These are phyloP conservation scores for Manduca sexta DNA, from an alignment of 1,140 invertebrate genomes.

Conservation along the genomic window DNA sequence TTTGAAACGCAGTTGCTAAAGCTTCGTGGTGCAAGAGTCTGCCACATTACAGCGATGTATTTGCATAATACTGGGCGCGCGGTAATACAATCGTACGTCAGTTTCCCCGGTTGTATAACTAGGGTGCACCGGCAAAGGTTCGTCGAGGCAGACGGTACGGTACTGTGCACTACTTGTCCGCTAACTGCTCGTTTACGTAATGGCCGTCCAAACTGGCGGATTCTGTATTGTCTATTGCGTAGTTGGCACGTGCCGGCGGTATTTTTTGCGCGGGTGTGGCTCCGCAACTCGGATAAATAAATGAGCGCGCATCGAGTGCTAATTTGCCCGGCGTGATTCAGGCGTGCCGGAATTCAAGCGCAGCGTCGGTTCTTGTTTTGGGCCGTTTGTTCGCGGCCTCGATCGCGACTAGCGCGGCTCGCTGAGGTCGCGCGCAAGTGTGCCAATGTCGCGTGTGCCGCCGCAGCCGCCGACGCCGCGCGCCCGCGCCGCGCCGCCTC, in stretches of 20 bases:
- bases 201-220: background rate
- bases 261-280: constrained; percentile 31
- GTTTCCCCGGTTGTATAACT: constrained; percentile 55
- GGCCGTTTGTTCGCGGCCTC: constrained; percentile 59
- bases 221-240: constrained; percentile 26
- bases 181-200: constrained; percentile 2
- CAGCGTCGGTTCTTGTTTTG: constrained; percentile 45
- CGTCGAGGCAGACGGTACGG: constrained; percentile 4
- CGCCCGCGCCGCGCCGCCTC: constrained; percentile 22
- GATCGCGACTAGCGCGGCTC: constrained; percentile 40
- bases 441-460: constrained; percentile 62
- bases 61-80: constrained; percentile 60
- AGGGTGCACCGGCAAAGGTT: constrained; percentile 12
- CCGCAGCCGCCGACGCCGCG: constrained; percentile 29
- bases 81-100: constrained; percentile 37
- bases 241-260: constrained; percentile 31
- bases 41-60: constrained; percentile 58
- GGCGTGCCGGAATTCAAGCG: constrained; percentile 55
- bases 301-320: constrained; percentile 21
- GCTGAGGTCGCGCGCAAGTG: constrained; percentile 60
- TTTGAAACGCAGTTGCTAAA: constrained; percentile 64
- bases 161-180: constrained; percentile 2
- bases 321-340: constrained; percentile 48
- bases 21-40: constrained; percentile 56
- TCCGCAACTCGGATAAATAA: constrained; percentile 18